phyloP scores from a whole-genome alignment of 64 coral and sea anemone genomes.

The Acropora tenuis region DNA sequence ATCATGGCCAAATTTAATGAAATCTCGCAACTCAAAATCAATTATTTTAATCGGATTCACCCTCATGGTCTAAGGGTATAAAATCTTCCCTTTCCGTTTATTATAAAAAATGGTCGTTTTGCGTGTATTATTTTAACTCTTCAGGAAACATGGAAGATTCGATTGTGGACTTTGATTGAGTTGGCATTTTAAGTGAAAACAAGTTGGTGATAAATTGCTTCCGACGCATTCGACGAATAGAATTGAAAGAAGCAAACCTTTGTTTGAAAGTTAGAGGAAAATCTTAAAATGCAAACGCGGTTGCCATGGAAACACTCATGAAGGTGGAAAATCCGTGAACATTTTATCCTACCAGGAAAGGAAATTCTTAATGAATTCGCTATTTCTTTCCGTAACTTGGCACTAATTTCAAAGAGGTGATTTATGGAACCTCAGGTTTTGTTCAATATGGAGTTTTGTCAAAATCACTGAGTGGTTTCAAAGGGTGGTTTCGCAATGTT shows the following conservation, averaged over 20 bases:
- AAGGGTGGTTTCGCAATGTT: too few relatives aligned
- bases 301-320: too few relatives aligned
- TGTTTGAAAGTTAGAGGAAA: not conserved
- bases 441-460: too few relatives aligned
- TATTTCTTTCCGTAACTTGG: too few relatives aligned
- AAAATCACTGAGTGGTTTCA: too few relatives aligned
- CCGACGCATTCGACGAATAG: not conserved
- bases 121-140: not conserved
- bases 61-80: not conserved
- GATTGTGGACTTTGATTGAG: not conserved
- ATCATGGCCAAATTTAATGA: not conserved
- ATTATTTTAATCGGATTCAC: not conserved
- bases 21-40: not conserved
- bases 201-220: conserved; percentile 3
- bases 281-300: too few relatives aligned
- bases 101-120: not conserved
- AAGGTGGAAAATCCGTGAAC: too few relatives aligned
- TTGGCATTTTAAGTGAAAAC: not conserved
- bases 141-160: not conserved
- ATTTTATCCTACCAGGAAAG: too few relatives aligned
- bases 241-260: not conserved
- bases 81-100: not conserved
- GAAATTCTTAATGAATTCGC: too few relatives aligned
- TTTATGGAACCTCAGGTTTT: too few relatives aligned
- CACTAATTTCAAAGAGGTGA: too few relatives aligned